phyloP scores from a whole-genome alignment of 2,888 invertebrate species.

The Eudasyphora cyanicolor region DNA sequence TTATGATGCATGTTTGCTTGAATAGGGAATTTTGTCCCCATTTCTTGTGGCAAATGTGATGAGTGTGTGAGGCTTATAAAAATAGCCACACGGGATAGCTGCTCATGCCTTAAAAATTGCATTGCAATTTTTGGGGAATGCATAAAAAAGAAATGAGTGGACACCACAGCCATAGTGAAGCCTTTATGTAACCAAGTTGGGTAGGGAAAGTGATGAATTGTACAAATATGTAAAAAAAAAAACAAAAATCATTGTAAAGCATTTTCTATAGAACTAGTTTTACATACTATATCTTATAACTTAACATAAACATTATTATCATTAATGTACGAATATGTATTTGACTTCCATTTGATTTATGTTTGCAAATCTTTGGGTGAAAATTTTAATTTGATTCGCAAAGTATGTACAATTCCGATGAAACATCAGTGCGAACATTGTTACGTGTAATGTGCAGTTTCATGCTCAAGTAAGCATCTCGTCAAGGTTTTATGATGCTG shows the following conservation, averaged over 20 bases:
- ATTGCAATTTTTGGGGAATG: conserved; percentile 10
- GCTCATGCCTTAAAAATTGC: conserved; percentile 13
- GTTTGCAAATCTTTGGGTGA: too few species aligned
- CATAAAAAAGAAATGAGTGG: neutral
- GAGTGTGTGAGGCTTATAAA: neutral
- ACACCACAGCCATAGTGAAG: neutral
- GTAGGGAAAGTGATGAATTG: neutral
- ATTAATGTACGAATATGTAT: too few species aligned
- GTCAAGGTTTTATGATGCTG: too few species aligned
- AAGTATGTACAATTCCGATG: too few species aligned
- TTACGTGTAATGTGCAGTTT: too few species aligned
- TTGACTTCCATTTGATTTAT: too few species aligned
- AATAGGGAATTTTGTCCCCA: neutral
- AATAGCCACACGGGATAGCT: conserved; percentile 14
- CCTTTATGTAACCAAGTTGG: neutral
- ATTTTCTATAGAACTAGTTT: too few species aligned
- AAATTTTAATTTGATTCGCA: too few species aligned
- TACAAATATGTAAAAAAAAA: neutral
- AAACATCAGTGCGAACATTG: too few species aligned
- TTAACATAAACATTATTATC: too few species aligned
- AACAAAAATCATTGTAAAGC: neutral
- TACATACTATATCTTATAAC: too few species aligned
- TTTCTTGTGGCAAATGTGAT: neutral
- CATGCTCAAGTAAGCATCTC: too few species aligned
- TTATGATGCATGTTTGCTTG: neutral